Evolutionary conservation across 2,797 vertebrate species (phyloP).

Genomic region (Hypotaenidia philippensis): DNA sequence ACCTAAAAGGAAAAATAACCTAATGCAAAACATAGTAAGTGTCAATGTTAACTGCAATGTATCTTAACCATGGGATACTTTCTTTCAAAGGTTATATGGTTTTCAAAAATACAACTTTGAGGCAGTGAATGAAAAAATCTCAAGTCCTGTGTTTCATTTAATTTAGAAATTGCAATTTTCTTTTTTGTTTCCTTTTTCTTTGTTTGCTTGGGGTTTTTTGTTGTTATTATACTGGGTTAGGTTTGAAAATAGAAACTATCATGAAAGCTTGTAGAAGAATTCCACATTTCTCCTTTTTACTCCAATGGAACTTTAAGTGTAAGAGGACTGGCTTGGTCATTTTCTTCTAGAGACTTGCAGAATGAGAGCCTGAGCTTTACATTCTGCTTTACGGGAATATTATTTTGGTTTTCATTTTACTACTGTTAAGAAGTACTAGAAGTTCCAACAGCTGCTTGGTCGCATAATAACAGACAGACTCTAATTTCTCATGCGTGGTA

Average conservation of each 20-base stretch:
- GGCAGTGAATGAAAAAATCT: neutral
- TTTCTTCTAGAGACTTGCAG: neutral
- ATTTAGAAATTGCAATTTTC: neutral
- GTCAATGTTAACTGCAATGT: neutral
- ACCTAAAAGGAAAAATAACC: neutral
- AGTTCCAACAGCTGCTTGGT: constrained; percentile 48
- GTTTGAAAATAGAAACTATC: neutral
- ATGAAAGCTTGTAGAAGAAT: neutral
- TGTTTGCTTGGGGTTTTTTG: too few species aligned
- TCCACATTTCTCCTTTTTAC: neutral
- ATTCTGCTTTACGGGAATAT: neutral
- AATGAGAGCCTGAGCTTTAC: neutral
- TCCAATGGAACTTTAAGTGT: neutral
- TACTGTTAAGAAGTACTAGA: constrained; percentile 20
- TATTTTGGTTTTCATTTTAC: constrained; percentile 30
- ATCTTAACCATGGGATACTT: neutral
- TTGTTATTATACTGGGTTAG: neutral
- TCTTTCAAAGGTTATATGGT: neutral
- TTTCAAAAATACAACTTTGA: neutral
- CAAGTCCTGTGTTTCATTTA: neutral
- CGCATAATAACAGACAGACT: constrained; percentile 24
- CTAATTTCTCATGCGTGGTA: constrained; percentile 47
- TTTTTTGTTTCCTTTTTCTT: too few species aligned
- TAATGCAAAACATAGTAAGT: neutral
- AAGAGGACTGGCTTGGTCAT: neutral